phyloP scores from a whole-genome alignment of 2,797 vertebrate genomes.

The Agapornis canus region DNA sequence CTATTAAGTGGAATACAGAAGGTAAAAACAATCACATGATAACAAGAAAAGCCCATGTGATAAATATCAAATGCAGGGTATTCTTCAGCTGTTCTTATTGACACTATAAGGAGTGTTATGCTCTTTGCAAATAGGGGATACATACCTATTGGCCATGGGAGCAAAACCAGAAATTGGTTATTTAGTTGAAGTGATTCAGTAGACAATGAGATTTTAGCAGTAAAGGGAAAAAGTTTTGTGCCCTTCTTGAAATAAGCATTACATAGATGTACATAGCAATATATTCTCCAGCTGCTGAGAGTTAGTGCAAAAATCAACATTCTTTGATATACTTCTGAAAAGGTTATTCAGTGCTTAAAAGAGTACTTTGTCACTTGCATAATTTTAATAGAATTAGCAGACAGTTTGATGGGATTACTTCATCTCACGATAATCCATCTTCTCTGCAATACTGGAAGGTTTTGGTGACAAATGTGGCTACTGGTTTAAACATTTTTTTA shows the following conservation, averaged over 20 bases:
- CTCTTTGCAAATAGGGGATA: neutral
- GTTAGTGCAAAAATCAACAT: neutral
- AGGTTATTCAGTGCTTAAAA: conserved; percentile 13
- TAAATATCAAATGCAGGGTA: neutral
- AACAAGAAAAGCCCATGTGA: neutral
- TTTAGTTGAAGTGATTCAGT: neutral
- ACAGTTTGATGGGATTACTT: conserved; percentile 45
- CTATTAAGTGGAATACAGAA: neutral
- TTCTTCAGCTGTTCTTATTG: neutral
- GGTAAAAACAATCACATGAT: neutral
- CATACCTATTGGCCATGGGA: neutral
- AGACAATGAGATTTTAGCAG: neutral
- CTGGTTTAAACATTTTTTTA: conserved; percentile 22
- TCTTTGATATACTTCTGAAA: neutral
- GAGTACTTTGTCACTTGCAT: conserved; percentile 21
- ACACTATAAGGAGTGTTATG: neutral
- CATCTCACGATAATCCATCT: conserved; percentile 61
- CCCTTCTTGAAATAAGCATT: neutral
- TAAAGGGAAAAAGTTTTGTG: neutral
- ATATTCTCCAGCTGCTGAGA: neutral
- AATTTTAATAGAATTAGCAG: conserved; percentile 70
- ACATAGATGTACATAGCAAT: neutral
- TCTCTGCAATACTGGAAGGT: neutral
- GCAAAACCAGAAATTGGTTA: neutral
- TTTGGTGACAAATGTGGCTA: conserved; percentile 13